Conservation (phyloP, 2,888 invertebrate genomes). For the Heliconius cydno region DNA sequence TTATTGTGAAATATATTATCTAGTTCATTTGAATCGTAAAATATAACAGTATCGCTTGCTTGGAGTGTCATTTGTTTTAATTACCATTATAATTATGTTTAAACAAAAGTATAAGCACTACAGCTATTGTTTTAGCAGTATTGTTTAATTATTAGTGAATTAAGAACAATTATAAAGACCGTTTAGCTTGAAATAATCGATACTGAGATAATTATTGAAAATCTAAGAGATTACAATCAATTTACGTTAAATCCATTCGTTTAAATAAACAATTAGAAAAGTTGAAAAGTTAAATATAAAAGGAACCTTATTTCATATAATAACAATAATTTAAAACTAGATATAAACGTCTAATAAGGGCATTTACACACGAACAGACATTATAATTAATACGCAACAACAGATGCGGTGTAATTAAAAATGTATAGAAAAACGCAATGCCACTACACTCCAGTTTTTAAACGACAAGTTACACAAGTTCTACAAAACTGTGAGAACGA, state of each 20-base stretch:
- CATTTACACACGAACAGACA: neutral
- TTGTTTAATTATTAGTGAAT: slow-evolving; percentile 1
- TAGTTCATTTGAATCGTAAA: slow-evolving; percentile 20
- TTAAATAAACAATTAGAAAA: neutral
- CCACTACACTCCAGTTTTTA: slow-evolving; percentile 82
- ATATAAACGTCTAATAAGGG: slow-evolving; percentile 2
- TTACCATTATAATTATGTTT: neutral
- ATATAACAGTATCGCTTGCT: neutral
- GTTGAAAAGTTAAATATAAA: neutral
- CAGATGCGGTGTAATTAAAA: slow-evolving; percentile 70
- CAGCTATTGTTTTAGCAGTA: neutral
- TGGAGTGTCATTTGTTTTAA: neutral
- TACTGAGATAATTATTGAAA: neutral
- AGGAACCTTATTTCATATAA: neutral
- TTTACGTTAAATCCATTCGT: neutral
- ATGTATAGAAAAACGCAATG: slow-evolving; percentile 74
- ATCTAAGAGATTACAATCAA: neutral
- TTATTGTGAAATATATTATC: slow-evolving; percentile 12
- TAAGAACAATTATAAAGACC: too few species aligned
- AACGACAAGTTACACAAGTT: slow-evolving; percentile 80
- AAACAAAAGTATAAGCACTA: slow-evolving; percentile 1
- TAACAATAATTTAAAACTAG: neutral
- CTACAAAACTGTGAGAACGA: slow-evolving; percentile 77
- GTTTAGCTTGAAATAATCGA: too few species aligned
- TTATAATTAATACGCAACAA: slow-evolving; percentile 61